These are phyloP conservation scores for Andrena trimmerana DNA, from an alignment of 2,888 invertebrate species.

Conservation along the genomic window DNA sequence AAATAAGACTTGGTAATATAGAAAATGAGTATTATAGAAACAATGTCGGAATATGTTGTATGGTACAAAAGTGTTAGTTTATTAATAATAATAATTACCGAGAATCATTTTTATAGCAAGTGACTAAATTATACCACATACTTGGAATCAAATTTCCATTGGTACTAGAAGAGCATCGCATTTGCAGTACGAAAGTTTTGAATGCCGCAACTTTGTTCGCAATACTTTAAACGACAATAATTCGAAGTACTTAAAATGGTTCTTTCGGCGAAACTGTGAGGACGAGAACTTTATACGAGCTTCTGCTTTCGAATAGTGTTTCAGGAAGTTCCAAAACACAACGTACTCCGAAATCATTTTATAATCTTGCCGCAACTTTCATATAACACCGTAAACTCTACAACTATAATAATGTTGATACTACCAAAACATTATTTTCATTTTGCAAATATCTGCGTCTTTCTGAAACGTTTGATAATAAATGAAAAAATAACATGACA, in stretches of 20 bases:
- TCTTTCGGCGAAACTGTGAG: neutral
- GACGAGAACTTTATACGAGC: neutral
- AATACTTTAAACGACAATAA: conserved; percentile 1
- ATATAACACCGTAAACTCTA: neutral
- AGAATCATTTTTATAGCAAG: no score
- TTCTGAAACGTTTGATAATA: neutral
- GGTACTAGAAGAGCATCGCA: neutral
- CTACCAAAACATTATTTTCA: neutral
- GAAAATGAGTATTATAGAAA: neutral
- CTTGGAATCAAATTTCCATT: neutral
- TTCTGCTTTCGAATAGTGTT: neutral
- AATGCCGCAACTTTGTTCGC: neutral
- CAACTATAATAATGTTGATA: neutral
- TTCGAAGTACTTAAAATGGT: conserved; percentile 2
- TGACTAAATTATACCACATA: neutral
- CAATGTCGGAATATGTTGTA: neutral
- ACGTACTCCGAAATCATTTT: neutral
- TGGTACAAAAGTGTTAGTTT: neutral
- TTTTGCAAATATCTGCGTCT: neutral
- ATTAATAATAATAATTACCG: neutral
- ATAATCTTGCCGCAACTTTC: conserved; percentile 1
- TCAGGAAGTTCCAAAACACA: neutral
- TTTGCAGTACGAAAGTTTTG: neutral
- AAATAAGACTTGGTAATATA: neutral
- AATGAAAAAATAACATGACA: neutral